Percentiles rank a stretch among this genome's conserved stretches.
These are phyloP conservation scores for Danio jaintianensis DNA, from an alignment of 2,797 vertebrate genomes.

Conservation along the genomic window DNA sequence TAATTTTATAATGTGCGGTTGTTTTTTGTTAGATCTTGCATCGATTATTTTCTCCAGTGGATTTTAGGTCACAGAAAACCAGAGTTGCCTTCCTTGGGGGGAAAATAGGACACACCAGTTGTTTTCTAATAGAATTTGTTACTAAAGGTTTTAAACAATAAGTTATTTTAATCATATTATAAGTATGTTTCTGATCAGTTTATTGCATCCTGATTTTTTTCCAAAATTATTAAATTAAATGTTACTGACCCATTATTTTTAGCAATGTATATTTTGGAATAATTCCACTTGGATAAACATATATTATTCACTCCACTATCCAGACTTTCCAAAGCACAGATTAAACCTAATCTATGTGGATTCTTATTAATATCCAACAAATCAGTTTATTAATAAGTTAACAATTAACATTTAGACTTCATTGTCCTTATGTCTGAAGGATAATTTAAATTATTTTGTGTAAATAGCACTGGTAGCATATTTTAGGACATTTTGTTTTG, in stretches of 20 bases:
- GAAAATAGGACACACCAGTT: constrained; percentile 20
- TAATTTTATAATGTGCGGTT: not conserved
- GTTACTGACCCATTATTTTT: not conserved
- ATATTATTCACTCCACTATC: constrained; percentile 1
- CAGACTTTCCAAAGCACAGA: not conserved
- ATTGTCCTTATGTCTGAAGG: not conserved
- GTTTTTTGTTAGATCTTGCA: constrained; percentile 18
- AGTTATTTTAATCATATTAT: no score
- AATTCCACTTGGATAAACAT: not conserved
- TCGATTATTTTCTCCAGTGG: not conserved
- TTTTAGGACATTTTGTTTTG: constrained; percentile 22
- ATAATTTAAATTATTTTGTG: not conserved
- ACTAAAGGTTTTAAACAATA: not conserved
- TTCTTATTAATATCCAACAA: not conserved
- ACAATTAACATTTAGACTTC: not conserved
- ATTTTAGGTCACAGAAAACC: constrained; percentile 14
- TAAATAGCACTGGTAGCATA: not conserved
- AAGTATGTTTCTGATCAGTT: not conserved
- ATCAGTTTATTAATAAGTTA: not conserved
- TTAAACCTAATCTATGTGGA: not conserved
- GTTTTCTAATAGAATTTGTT: constrained; percentile 27
- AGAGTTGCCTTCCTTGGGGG: constrained; percentile 19
- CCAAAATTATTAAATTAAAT: not conserved
- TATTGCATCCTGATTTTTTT: not conserved
- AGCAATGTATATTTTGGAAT: not conserved